phyloP scores from a whole-genome alignment of 35 echinoderm and acorn worm species.

The Acanthaster planci region DNA sequence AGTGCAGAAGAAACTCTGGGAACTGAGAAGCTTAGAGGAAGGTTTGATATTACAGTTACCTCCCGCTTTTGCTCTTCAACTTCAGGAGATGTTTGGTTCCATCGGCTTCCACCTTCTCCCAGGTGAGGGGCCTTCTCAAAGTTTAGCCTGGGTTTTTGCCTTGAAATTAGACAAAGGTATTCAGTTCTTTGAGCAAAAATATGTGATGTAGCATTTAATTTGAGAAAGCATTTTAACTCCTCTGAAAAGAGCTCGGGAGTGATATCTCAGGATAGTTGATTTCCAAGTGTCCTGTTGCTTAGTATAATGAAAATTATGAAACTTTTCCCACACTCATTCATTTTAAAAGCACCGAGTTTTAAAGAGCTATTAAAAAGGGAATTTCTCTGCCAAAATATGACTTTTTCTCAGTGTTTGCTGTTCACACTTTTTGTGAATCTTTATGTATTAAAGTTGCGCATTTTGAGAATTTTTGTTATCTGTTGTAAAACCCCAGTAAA shows the following conservation, averaged over 20 bases:
- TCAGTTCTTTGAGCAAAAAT: not conserved
- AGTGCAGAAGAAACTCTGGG: not conserved
- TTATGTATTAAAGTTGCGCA: too few species aligned
- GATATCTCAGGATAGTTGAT: too few species aligned
- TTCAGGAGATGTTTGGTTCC: constrained; percentile 92
- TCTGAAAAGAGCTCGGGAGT: not conserved
- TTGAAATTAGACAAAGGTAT: not conserved
- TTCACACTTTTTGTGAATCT: too few species aligned
- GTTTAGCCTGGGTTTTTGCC: not conserved
- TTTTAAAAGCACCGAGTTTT: too few species aligned
- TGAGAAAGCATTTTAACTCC: not conserved
- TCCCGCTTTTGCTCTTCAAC: constrained; percentile 84
- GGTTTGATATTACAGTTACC: constrained; percentile 77
- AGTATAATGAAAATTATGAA: too few species aligned
- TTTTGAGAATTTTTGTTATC: too few species aligned
- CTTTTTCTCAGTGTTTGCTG: too few species aligned
- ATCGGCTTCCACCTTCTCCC: constrained; percentile 68
- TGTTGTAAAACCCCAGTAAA: too few species aligned
- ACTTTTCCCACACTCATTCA: too few species aligned
- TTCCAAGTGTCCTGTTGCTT: too few species aligned
- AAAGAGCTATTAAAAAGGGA: too few species aligned
- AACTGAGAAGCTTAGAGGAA: constrained; percentile 43
- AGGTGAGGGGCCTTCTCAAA: constrained; percentile 35
- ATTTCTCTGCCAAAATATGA: too few species aligned
- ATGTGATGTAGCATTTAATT: not conserved